Base-by-base conservation (phyloP, 2,888 invertebrate genomes). In the Microctonus brassicae region DNA sequence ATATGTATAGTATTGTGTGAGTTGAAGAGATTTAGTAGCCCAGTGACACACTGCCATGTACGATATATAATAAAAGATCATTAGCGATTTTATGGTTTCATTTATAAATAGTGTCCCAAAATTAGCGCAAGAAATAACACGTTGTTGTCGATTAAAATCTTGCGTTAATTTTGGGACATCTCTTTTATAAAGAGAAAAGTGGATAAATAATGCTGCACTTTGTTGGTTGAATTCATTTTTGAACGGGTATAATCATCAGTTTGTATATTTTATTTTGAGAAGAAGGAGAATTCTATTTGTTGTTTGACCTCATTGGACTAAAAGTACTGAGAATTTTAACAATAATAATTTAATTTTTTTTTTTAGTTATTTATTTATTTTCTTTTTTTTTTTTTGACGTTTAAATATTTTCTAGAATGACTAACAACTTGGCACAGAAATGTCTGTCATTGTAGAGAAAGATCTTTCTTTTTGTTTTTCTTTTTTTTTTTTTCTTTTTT, bases 31-130 rank as follows among this genome's bases (percentile, higher is more conserved):
- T 53, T 53, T 60, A 60, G 60, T 67, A 60, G 47, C 67, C 58
- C 29, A 67, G 67, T 67, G 52, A 67, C 67, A 67, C 58, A 67
- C 67, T 60, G 47, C 55, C 47, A 20, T 29, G 47, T 47, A n/a
- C n/a, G 24, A 42, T 17, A 42, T 17, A 42, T 36, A 36, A 17
- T 34, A 47, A 33, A 26, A 61, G 61, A 55, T 66, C 66, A 66
- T 66, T 66, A 66, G 66, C 20, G 66, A 66, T 66, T 66, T 66
- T 66, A 66, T 55, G 55, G 55, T 39, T 11, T 61, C 39, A 20
- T 61, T 11, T 36, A 20, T 33, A 22, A 17, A 53, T 6, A 53
- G 52, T 17, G 52, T 17, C 9, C 2, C 52, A 20, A 17, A 22
- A n/a, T n/a, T n/a, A n/a, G n/a, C n/a, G n/a, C n/a, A 53, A 20